Base-by-base conservation (phyloP, 2,797 vertebrate species). In the Xenentodon cancila region DNA sequence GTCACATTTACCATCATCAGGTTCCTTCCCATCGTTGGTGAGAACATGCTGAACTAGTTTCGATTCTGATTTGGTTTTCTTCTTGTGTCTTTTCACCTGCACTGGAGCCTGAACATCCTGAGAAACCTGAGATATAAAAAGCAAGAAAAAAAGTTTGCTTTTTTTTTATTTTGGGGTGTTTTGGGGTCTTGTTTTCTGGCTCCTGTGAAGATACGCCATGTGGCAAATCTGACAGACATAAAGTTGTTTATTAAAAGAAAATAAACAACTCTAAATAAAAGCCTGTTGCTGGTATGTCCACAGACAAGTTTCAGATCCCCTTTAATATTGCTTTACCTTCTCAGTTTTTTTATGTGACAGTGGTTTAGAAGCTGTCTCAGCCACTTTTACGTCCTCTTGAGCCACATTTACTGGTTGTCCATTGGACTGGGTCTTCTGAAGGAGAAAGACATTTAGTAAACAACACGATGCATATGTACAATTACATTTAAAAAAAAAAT, bases 1-100 rank as follows among this genome's bases (percentile, higher is more conserved):
- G 9, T 11, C 6, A 37, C 12, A 37, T 13, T 37, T 68, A 91
- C 91, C 91, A 16, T 90, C 88, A 54, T 91, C 97, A 13, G 90
- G 91, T 91, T 98, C 96, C 78, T 96, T 98, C 68, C 93, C 94
- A 75, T 96, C 94, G 37, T 80, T 75, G 73, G 92, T 92, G 71
- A 92, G 87, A 4, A 82, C 75, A 75, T 84, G 90, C 63, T 92
- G 93, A 69, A 87, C 80, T 20, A 86, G 89, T 94, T 96, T 98
- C 76, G 92, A 88, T 72, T 96, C 95, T 66, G 89, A 85, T 77
- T 97, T 97, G 75, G 92, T 72, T 90, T 98, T 98, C 93, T 97
- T 98, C 90, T 97, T 96, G 88, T 81, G 96, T 89, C 98, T 99
- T 91, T 97, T 98, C 82, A 91, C 85, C 94, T 96, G 90, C 13